These are phyloP conservation scores for Dasyornis broadbenti DNA, from an alignment of 2,113 vertebrate species.

Conservation along the genomic window DNA sequence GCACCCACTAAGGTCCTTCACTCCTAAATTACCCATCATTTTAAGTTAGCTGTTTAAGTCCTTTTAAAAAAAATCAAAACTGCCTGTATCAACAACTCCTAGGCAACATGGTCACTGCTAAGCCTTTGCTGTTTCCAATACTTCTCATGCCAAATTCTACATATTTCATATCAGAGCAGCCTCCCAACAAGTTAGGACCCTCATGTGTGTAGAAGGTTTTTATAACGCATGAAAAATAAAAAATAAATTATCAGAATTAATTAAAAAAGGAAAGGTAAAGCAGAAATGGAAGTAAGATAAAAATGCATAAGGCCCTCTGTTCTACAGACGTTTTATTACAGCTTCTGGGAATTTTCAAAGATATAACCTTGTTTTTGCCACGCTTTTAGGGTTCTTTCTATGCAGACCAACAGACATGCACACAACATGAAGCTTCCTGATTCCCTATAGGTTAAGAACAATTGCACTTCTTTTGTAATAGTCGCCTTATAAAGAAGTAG, in stretches of 20 bases:
- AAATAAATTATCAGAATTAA: background rate
- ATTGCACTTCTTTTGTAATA: background rate
- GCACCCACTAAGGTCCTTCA: background rate
- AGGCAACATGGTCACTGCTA: background rate
- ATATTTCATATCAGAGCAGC: background rate
- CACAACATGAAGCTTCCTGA: background rate
- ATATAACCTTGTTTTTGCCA: accelerated
- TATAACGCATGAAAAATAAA: background rate
- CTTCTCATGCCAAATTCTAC: background rate
- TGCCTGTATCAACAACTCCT: background rate
- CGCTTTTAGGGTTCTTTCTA: background rate
- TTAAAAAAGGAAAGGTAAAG: background rate
- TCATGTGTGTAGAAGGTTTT: background rate
- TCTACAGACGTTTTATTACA: background rate
- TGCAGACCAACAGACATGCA: background rate
- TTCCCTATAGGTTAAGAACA: background rate
- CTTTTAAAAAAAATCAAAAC: background rate
- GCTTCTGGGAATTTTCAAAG: background rate
- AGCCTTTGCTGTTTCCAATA: background rate
- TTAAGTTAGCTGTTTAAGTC: background rate
- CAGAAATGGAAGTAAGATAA: background rate
- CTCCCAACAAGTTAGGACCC: background rate
- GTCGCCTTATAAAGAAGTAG: background rate
- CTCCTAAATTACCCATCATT: background rate
- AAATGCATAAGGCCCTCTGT: accelerated